Evolutionary conservation across 2,888 invertebrate species (phyloP).

Genomic region (Acholoe squamosa): DNA sequence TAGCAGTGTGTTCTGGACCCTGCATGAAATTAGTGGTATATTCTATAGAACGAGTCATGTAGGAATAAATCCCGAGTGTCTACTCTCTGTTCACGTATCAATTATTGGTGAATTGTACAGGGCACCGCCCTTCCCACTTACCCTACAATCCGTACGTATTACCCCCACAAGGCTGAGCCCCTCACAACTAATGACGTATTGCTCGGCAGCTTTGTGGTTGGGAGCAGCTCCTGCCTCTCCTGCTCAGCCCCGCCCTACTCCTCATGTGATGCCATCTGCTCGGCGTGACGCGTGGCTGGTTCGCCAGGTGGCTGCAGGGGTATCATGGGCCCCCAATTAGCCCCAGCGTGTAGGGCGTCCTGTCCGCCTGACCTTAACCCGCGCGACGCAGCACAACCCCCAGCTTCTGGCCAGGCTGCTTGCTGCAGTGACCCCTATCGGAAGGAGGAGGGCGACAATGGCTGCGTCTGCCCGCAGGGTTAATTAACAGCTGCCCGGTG

Average conservation of each 20-base stretch:
- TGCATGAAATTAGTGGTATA: no score
- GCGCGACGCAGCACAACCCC: not conserved
- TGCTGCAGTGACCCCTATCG: not conserved
- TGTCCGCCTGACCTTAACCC: not conserved
- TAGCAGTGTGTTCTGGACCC: no score
- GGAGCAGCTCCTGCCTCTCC: not conserved
- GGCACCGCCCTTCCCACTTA: not conserved
- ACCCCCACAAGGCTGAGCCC: not conserved
- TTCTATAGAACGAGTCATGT: no score
- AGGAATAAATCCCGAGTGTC: no score
- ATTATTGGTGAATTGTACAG: not conserved
- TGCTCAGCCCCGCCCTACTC: not conserved
- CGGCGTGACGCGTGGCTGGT: not conserved
- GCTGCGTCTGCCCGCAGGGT: not conserved
- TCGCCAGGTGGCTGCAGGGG: not conserved
- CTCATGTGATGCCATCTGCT: not conserved
- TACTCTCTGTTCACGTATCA: not conserved
- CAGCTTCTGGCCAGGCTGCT: not conserved
- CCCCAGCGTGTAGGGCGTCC: not conserved
- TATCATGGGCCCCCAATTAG: not conserved
- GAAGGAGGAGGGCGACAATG: not conserved
- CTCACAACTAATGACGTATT: conserved; percentile 30
- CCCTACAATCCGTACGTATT: not conserved
- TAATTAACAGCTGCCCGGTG: conserved; percentile 22
- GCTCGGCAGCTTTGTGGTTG: not conserved